These are phyloP conservation scores for Aphis gossypii DNA, from an alignment of 1,140 invertebrate genomes.

Conservation along the genomic window DNA sequence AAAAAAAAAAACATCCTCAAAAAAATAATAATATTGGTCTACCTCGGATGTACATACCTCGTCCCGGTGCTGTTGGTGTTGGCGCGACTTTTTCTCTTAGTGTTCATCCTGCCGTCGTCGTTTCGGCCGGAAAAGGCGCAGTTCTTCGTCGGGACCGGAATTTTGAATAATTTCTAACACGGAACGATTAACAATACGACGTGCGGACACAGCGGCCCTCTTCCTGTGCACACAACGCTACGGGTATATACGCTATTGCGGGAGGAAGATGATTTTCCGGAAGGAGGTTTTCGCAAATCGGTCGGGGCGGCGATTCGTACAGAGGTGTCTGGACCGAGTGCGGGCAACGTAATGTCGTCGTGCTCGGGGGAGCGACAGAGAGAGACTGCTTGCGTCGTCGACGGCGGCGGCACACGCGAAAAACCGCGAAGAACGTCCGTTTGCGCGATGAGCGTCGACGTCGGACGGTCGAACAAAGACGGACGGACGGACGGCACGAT, in stretches of 20 bases:
- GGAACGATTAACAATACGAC: not conserved
- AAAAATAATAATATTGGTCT: not conserved
- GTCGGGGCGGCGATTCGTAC: not conserved
- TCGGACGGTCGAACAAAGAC: not conserved
- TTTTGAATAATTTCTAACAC: conserved; percentile 64
- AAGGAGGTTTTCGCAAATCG: not conserved
- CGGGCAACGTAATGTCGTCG: not conserved
- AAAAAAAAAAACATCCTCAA: not conserved
- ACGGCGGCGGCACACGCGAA: not conserved
- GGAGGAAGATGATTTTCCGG: not conserved
- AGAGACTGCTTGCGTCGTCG: not conserved
- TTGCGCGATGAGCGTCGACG: not conserved
- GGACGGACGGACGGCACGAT: not conserved
- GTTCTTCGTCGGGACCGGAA: conserved; percentile 70
- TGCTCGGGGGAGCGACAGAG: not conserved
- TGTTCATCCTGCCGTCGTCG: conserved; percentile 64
- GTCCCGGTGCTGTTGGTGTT: conserved; percentile 63
- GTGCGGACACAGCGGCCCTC: not conserved
- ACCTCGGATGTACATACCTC: not conserved
- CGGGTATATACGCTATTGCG: not conserved
- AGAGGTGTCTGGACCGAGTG: not conserved
- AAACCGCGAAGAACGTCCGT: not conserved
- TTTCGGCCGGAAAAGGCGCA: conserved; percentile 68
- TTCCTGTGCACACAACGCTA: not conserved
- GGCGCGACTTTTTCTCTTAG: conserved; percentile 66